Evolutionary conservation across 1,140 invertebrate species (phyloP), one percentile per base, ranked within the genome.

Genomic region (Drosophila sproati): DNA sequence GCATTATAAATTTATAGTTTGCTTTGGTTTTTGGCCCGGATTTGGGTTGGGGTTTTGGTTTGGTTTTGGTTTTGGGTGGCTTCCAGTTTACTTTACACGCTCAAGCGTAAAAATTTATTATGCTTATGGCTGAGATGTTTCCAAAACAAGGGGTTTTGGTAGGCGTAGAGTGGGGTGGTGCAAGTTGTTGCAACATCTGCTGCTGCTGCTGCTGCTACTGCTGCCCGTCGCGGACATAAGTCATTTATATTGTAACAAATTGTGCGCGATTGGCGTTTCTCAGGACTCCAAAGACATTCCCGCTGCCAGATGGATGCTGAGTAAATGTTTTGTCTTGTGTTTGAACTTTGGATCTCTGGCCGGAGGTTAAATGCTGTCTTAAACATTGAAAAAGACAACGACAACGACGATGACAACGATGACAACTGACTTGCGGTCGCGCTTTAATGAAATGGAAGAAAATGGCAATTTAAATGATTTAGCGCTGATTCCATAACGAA

Each of bases 1-100:
- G 89, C 89, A 91, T 91, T 91, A 91, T 91, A 89, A 91, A 91
- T 89, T 91, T 91, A 82, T 87, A 87, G 83, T 85, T 88, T 86
- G 82, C 83, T 80, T 80, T 78, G 82, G 73, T 64, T 69, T 52
- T 66, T 45, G 62, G 74, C 52, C 73, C 51, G 51, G 71, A 57
- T 64, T 73, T 77, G 73, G 61, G 69, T 43, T 43, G 39, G 39
- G 39, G n/a, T n/a, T 43, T 43, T 48, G 71, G 56, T 69, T 77
- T 77, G 77, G 74, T 41, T 43, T 43, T 8, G 45, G n/a, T n/a
- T 56, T 47, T 48, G 67, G 45, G 57, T 59, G 12, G 29, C 31
- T 50, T 57, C 35, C 68, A 63, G 59, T 55, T 71, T 34, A 63
- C 55, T 61, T 73, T 60, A 60, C 61, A 64, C 85, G 78, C 85